phyloP scores from a whole-genome alignment of 2,113 vertebrate species.

The Phyllostomus discolor region DNA sequence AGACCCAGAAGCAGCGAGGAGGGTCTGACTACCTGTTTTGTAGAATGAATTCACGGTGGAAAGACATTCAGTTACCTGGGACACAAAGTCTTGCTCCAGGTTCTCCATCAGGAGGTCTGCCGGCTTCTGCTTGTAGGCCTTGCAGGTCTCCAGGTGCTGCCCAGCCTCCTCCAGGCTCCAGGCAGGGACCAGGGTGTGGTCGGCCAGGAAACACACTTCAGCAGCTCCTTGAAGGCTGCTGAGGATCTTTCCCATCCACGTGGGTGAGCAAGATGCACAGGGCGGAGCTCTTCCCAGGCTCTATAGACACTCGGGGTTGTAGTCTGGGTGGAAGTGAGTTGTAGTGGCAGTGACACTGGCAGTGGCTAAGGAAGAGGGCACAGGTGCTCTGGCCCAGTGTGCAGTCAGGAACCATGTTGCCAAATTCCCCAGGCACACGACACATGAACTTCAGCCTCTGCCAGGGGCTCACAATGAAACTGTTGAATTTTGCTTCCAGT shows the following conservation, averaged over 20 bases:
- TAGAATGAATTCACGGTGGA: background rate
- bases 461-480: constrained; percentile 88
- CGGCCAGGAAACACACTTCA: background rate
- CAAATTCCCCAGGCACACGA: constrained; percentile 91
- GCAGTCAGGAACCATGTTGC: constrained; percentile 86
- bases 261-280: constrained; percentile 87
- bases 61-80: background rate
- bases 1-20: background rate
- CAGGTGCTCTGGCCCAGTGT: constrained; percentile 88
- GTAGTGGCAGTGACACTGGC: too few relatives aligned
- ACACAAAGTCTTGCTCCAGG: background rate
- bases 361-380: constrained; percentile 87
- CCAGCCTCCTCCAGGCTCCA: background rate
- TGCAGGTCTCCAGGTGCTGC: background rate
- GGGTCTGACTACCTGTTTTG: background rate
- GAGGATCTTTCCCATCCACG: constrained; percentile 81
- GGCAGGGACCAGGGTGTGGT: background rate
- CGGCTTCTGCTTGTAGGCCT: background rate
- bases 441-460: constrained; percentile 92
- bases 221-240: background rate
- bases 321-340: constrained; percentile 81
- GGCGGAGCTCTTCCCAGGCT: constrained; percentile 82
- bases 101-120: background rate
- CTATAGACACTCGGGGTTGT: constrained; percentile 88
- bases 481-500: constrained; percentile 81